Conservation (phyloP, 2,888 invertebrate genomes). For the Brachynemurus nebulosus region DNA sequence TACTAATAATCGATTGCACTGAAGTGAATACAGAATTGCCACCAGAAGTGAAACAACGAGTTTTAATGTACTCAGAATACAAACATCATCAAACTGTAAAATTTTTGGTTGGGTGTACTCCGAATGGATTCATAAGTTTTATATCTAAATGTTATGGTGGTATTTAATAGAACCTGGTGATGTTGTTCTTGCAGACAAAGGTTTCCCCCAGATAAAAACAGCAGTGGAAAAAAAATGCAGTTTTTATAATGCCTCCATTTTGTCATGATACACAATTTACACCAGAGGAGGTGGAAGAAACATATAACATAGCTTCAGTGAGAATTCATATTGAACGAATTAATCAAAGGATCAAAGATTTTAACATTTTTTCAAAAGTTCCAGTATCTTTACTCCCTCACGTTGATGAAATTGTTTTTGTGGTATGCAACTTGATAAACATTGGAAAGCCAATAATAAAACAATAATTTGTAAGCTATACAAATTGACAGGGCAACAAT, state of each 20-base stretch:
- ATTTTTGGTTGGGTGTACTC: conserved; percentile 18
- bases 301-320: conserved; percentile 10
- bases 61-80: conserved; percentile 17
- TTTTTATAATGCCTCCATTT: conserved; percentile 18
- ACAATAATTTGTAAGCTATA: too few relatives aligned
- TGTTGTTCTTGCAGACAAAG: conserved; percentile 17
- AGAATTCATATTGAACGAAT: conserved; percentile 7
- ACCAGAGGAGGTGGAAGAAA: conserved; percentile 12
- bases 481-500: too few relatives aligned
- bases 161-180: conserved; percentile 18
- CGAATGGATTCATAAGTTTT: conserved; percentile 17
- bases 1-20: conserved; percentile 20
- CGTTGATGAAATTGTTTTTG: conserved; percentile 14
- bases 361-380: conserved; percentile 14
- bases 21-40: conserved; percentile 17
- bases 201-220: conserved; percentile 16
- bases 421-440: conserved; percentile 14
- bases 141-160: conserved; percentile 17
- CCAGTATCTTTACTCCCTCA: conserved; percentile 11
- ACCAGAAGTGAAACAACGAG: conserved; percentile 12
- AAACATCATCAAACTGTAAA: conserved; percentile 17
- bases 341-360: conserved; percentile 11
- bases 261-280: conserved; percentile 12
- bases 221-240: conserved; percentile 11
- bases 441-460: conserved; percentile 11